Evolutionary conservation across 2,113 vertebrate species (phyloP).

Genomic region (Stictonetta naevosa): DNA sequence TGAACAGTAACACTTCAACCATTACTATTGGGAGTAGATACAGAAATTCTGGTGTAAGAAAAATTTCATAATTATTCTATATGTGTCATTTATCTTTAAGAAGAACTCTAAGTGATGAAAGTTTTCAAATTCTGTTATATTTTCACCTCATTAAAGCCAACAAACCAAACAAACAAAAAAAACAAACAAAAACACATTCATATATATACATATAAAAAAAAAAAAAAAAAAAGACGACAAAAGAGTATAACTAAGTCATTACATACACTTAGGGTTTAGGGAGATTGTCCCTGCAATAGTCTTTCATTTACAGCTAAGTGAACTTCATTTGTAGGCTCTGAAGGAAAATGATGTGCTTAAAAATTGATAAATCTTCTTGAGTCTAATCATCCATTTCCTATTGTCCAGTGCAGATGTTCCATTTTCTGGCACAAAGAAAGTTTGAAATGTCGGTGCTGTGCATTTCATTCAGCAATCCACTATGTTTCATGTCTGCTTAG

Average conservation of each 20-base stretch:
- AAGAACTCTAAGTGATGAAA: not conserved
- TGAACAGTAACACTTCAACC: not conserved
- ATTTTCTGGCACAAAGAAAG: conserved; percentile 21
- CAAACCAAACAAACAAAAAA: not conserved
- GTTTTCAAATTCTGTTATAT: conserved; percentile 35
- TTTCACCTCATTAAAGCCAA: conserved; percentile 26
- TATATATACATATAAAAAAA: no score
- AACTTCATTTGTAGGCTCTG: not conserved
- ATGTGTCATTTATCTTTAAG: conserved; percentile 7
- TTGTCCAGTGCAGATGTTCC: conserved; percentile 53
- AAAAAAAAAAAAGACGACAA: not conserved
- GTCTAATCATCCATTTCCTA: conserved; percentile 24
- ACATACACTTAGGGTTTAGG: not conserved
- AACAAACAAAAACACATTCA: not conserved
- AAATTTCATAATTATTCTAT: conserved; percentile 1
- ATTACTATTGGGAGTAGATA: not conserved
- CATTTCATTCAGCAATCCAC: conserved; percentile 19
- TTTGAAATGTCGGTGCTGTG: not conserved
- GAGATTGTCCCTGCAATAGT: not conserved
- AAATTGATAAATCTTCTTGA: conserved; percentile 12
- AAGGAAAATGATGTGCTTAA: not conserved
- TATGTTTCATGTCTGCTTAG: not conserved
- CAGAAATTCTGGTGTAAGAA: not conserved
- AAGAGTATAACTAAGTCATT: conserved; percentile 27
- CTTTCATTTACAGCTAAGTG: not conserved